phyloP scores from a whole-genome alignment of 2,797 vertebrate genomes.

The Otolemur crassicaudatus region DNA sequence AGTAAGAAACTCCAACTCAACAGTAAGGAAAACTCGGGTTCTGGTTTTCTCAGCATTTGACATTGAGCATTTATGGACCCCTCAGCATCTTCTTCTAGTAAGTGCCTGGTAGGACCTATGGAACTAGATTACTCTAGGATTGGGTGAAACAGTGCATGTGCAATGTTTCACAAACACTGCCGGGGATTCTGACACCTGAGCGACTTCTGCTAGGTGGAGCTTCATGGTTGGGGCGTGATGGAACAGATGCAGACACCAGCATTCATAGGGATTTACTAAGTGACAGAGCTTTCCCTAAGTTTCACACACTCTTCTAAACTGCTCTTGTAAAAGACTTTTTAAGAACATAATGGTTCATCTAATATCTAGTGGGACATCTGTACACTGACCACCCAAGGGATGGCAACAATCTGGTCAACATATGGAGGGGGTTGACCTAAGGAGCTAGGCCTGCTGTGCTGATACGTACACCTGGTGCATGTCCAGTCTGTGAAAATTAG shows the following conservation, averaged over 20 bases:
- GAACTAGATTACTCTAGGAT: fast-evolving
- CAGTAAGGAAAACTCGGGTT: neutral
- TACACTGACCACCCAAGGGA: too few relatives aligned
- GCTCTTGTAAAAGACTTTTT: neutral
- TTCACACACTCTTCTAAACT: neutral
- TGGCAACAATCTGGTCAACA: too few relatives aligned
- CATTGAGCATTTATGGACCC: neutral
- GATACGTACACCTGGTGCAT: too few relatives aligned
- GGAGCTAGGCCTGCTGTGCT: too few relatives aligned
- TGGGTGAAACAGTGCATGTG: neutral
- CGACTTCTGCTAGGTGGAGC: neutral
- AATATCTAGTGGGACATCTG: too few relatives aligned
- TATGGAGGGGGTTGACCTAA: too few relatives aligned
- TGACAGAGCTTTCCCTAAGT: neutral
- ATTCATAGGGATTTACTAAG: neutral
- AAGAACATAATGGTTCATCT: neutral
- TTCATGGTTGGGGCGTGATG: neutral
- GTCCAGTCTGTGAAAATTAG: too few relatives aligned
- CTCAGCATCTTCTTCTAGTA: neutral
- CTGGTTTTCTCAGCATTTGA: neutral
- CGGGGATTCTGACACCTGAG: neutral
- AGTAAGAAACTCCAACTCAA: neutral
- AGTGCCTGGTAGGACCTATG: neutral
- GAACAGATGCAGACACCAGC: neutral
- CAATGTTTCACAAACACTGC: neutral